Base-by-base conservation (phyloP, 2,113 vertebrate species). In the Cyanoramphus novaezelandiae region DNA sequence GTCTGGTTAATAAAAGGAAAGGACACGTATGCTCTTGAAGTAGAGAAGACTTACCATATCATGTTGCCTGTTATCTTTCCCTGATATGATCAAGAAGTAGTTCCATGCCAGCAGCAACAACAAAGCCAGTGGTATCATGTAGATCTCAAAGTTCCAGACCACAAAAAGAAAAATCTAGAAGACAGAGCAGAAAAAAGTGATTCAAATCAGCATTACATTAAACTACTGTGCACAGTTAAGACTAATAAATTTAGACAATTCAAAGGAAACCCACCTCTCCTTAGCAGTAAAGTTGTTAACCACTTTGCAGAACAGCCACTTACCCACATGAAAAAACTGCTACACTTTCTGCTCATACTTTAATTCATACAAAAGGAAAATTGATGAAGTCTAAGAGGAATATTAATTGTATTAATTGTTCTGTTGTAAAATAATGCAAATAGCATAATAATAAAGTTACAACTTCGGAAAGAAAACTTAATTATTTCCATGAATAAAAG, bases 111-210 rank as follows among this genome's bases (percentile, higher is more conserved):
- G 92, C 21, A 99, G 98, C 86, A 99, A 96, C 97, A 99, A 97
- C 96, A 99, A 96, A 86, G 98, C 98, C 98, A 99, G 97, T 8
- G 99, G 99, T 97, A 99, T 98, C 99, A 99, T 99, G 97, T 99
- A 99, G 97, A 99, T 98, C 97, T 99, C 99, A 97, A 99, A 99
- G 98, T 99, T 99, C 99, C 99, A 99, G 90, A 99, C 99, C 70
- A 99, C 98, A 85, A 99, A 94, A 88, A 99, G 98, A 95, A 99
- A 99, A 97, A 99, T 97, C 99, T 99, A 88, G 74, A 96, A 94
- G 84, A 89, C 63, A 93, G 65, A 96, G 29, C 8, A 87, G 41
- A n/a, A 62, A 68, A 68, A 72, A 35, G 57, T 60, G 17, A 95
- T 85, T 95, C 57, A 91, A 81, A 68, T 72, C 47, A 94, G 81